Evolutionary conservation across 2,888 invertebrate genomes (phyloP), one percentile per base, ranked within the genome.

Genomic region (Argyresthia goedartella): DNA sequence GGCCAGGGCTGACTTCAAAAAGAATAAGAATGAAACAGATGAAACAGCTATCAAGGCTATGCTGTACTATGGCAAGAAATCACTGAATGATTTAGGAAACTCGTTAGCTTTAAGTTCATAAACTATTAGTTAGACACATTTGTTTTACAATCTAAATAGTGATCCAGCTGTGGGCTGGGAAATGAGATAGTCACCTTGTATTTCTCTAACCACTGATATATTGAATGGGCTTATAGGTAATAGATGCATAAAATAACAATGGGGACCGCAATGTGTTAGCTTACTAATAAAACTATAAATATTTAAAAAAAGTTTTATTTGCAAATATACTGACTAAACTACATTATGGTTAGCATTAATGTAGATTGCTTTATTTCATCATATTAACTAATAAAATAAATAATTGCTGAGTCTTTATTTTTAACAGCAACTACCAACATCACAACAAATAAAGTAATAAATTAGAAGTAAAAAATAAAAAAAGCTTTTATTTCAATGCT

Each of bases 1-100:
- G 95, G 91, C 92, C 0, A 85, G 92, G 52, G 71, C 88, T 13
- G 95, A 95, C 67, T 95, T 95, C 66, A 89, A 88, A 59, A 88
- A 82, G 3, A 93, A 95, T 70, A 90, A 89, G 64, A 80, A 91
- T 58, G 89, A 92, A 56, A 89, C 87, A 1, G 94, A 95, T 64
- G 93, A 94, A 79, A 86, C 91, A 1, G 79, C 90, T 1, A 93
- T 94, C 13, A 93, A 93, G 77, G 89, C 91, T 68, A 80, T 91
- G 69, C 68, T 94, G n/a, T 87, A 90, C 55, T 88, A 92, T 67
- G 94, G 93, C 10, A 88, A 89, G 62, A 89, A 91, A 59, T 91
- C 91, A 42, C 78, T 94, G 41, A 89, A 88, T 49, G 92, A 94
- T 76, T 80, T 94, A 48, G 82, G 88, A 71, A 89, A 82, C 56